Conservation (phyloP, 2,888 invertebrate species). For the Ophioninae sp. region DNA sequence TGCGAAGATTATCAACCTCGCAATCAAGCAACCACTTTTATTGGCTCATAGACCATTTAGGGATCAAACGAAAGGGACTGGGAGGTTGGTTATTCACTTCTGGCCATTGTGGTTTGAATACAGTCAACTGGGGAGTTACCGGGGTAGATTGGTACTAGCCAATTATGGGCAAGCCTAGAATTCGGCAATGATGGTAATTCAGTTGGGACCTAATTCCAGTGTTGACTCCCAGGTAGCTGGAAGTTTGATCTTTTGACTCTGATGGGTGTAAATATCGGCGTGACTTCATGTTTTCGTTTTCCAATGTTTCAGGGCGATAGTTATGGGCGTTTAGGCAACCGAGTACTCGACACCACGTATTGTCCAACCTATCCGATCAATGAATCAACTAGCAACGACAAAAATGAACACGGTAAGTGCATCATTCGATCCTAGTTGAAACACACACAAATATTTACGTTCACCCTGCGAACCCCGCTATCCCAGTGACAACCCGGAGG, state of each 20-base stretch:
- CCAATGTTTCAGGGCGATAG: conserved; percentile 71
- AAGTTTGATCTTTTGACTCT: not conserved
- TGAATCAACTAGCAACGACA: conserved; percentile 58
- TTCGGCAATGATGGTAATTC: too few species aligned
- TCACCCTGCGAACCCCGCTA: too few species aligned
- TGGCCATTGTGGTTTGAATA: too few species aligned
- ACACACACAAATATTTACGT: not conserved
- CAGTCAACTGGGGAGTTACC: too few species aligned
- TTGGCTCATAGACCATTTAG: not conserved
- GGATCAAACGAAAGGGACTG: too few species aligned
- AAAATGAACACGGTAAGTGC: conserved; percentile 65
- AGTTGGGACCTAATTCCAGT: too few species aligned
- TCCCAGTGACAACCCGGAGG: conserved; percentile 15
- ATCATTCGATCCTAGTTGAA: not conserved
- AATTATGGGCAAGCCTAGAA: too few species aligned
- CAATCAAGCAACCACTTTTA: not conserved
- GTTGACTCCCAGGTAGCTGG: too few species aligned
- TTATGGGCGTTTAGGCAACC: conserved; percentile 70
- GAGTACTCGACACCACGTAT: conserved; percentile 68
- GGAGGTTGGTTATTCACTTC: too few species aligned
- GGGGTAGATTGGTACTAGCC: too few species aligned
- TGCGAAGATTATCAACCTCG: not conserved
- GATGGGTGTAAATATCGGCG: not conserved
- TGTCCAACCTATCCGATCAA: conserved; percentile 69
- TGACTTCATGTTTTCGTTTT: not conserved